Evolutionary conservation across 2,797 vertebrate genomes (phyloP), one percentile per base, ranked within the genome.

Genomic region (Galaxias olidus): DNA sequence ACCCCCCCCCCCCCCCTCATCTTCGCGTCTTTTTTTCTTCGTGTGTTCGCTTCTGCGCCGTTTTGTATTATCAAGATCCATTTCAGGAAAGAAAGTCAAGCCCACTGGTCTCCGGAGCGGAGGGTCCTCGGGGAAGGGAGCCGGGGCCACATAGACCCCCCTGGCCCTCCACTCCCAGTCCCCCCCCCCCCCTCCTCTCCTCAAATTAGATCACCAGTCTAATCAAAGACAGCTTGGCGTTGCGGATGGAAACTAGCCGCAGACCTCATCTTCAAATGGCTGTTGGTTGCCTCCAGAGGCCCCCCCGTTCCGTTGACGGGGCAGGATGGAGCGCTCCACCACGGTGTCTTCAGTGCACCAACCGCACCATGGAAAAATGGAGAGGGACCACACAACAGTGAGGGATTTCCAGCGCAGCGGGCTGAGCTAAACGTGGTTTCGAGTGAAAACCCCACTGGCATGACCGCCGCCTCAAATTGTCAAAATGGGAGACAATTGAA

Each of bases 211-310:
- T 86, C 86, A 83, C 84, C 85, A 84, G 86, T 89, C 83, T 91
- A 90, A 90, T 91, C 88, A 90, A 85, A 89, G 82, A 84, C 89
- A 89, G 88, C 86, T 87, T 86, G 83, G 80, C 73, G 63, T 84
- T 88, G 88, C 86, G 90, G 85, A 87, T 87, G 89, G 86, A 91
- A 91, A 91, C 84, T 84, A 84, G 83, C 89, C 89, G 79, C 89
- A 90, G 87, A 87, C 86, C 86, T 84, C 88, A 86, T 88, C 87
- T 88, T 89, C 84, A 88, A 86, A 89, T 86, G 73, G 72, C 74
- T 83, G 73, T 66, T 81, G 79, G 84, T 84, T 80, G 75, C 81
- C 75, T 75, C 63, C 71, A 76, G 83, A 85, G 86, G 79, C 83
- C 79, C 80, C 79, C 76, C 76, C 82, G 79, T 72, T 87, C 82